phyloP scores from a whole-genome alignment of 2,888 invertebrate genomes.

The Agriopis aurantiaria region DNA sequence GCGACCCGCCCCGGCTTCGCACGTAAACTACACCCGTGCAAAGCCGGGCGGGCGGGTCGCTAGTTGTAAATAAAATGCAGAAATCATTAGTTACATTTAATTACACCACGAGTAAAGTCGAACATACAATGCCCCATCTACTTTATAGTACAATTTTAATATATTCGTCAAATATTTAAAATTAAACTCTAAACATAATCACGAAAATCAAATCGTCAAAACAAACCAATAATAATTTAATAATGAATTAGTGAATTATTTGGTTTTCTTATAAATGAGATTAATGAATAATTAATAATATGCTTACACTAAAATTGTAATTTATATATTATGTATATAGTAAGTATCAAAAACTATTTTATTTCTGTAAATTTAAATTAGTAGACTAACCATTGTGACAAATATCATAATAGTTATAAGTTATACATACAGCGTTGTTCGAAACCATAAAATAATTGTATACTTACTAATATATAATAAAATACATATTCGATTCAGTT shows the following conservation, averaged over 20 bases:
- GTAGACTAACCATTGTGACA: conserved; percentile 27
- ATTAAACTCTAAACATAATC: conserved; percentile 47
- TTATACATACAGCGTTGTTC: conserved; percentile 36
- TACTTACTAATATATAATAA: neutral
- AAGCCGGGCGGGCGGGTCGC: no score
- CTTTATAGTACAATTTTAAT: conserved; percentile 37
- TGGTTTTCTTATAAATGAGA: conserved; percentile 47
- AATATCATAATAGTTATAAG: conserved; percentile 29
- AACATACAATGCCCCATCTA: conserved; percentile 42
- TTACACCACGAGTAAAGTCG: conserved; percentile 41
- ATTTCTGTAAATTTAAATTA: conserved; percentile 28
- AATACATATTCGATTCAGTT: neutral
- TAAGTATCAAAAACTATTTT: conserved; percentile 54
- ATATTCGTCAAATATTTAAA: conserved; percentile 38
- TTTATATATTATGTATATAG: conserved; percentile 34
- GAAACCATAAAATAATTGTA: conserved; percentile 15
- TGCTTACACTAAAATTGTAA: conserved; percentile 34
- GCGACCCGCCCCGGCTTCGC: no score
- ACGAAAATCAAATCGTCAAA: conserved; percentile 39
- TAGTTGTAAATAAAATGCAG: conserved; percentile 31
- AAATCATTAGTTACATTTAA: conserved; percentile 45
- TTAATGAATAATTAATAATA: conserved; percentile 38
- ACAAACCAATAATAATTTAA: conserved; percentile 50
- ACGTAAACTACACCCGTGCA: no score
- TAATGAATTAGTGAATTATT: conserved; percentile 47